Percentiles rank a stretch among this genome's conserved stretches.
Evolutionary conservation across 2,113 vertebrate genomes (phyloP).

Genomic region (Monopterus albus): DNA sequence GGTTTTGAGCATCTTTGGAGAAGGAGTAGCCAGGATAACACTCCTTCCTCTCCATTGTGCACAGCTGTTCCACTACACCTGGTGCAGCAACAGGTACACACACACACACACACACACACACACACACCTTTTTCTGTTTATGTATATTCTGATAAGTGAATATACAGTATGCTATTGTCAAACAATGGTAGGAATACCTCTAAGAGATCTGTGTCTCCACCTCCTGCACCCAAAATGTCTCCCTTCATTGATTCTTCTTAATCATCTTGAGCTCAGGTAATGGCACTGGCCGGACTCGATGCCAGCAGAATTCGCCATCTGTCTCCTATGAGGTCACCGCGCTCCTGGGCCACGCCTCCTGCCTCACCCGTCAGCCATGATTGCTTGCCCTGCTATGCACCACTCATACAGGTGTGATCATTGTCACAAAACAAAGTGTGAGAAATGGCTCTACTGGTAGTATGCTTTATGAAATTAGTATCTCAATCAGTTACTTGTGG

Average conservation of each 20-base stretch:
- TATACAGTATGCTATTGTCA: no score
- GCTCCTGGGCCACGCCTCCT: slow-evolving; percentile 94
- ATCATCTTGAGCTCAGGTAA: slow-evolving; percentile 82
- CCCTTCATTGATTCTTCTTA: not conserved
- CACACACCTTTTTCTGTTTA: not conserved
- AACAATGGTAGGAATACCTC: not conserved
- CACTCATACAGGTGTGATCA: slow-evolving; percentile 88
- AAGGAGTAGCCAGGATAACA: slow-evolving; percentile 87
- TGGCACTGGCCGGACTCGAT: slow-evolving; percentile 94
- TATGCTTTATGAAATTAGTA: not conserved
- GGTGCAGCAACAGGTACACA: slow-evolving; percentile 93
- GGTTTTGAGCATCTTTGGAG: slow-evolving; percentile 95
- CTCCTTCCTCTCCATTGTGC: slow-evolving; percentile 81
- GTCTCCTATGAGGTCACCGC: slow-evolving; percentile 89
- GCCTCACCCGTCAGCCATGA: slow-evolving; percentile 88
- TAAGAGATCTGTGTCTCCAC: not conserved
- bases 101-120: not conserved
- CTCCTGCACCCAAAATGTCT: not conserved
- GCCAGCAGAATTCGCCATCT: slow-evolving; percentile 87
- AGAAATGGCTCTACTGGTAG: not conserved
- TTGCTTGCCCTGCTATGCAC: slow-evolving; percentile 86
- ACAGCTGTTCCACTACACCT: slow-evolving; percentile 92
- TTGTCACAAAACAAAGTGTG: no score
- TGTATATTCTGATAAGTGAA: not conserved
- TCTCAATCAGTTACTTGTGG: not conserved